Base-by-base conservation (phyloP, 2,888 invertebrate species). In the Malthinus seriepunctatus region DNA sequence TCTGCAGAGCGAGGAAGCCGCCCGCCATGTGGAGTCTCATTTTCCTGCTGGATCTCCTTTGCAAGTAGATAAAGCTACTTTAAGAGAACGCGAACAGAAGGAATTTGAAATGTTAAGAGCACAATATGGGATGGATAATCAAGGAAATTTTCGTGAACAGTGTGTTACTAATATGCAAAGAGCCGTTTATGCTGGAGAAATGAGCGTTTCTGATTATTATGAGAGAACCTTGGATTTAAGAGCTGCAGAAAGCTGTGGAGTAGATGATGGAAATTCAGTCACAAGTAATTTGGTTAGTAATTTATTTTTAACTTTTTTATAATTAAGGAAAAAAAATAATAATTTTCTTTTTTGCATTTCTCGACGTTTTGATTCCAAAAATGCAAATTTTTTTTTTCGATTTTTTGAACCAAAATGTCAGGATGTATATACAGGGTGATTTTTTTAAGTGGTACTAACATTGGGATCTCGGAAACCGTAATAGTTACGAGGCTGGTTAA, bases 121-220 rank as follows among this genome's bases (percentile, higher is more conserved):
- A 1, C 91, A 92, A 74, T 93, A 93, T 71, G 93, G 93, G 1
- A 93, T 94, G 93, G 92, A 92, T 73, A 90, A 91, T 74, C 90
- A 91, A 70, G 91, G 90, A 5, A 91, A 90, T 70, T 92, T 88
- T 78, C 81, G 87, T 45, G 88, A 89, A 69, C 89, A 93, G 62
- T 90, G 90, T 14, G 87, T 89, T 10, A 87, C 87, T 61, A 90
- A 90, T 72, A 85, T 93, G 81, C 89, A 90, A 77, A 81, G 89
- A 32, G 93, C 93, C 35, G 93, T 93, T 34, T 90, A 89, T 78
- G 89, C 89, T 48, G 94, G 94, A 8, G 90, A 93, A 71, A 87
- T 95, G 80, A 89, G 90, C 4, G 90, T 93, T 0, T 88, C 90
- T 9, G 90, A 94, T 70, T 94, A 91, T 79, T 93, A 93, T 73